These are phyloP conservation scores for Microtus oregoni DNA, from an alignment of 2,113 vertebrate species.

Conservation along the genomic window DNA sequence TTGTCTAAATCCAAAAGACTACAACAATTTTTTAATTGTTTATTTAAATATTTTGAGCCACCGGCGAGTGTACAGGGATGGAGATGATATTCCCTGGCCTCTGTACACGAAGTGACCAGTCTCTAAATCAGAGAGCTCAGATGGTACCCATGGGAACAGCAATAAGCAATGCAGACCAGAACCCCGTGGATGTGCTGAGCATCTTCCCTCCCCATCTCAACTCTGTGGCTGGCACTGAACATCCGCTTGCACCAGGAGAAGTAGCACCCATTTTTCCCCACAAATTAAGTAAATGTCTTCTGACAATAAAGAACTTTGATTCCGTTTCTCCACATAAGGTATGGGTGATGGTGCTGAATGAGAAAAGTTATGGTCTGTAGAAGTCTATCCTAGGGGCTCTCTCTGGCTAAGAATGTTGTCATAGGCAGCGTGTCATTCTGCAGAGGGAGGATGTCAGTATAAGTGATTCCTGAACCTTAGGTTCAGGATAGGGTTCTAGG, in stretches of 20 bases:
- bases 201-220: neutral
- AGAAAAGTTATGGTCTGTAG: slow-evolving; percentile 18
- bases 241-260: neutral
- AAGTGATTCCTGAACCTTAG: neutral
- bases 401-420: slow-evolving; percentile 12
- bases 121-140: slow-evolving; percentile 35
- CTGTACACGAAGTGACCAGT: accelerated
- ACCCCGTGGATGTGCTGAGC: neutral
- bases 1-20: neutral
- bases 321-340: slow-evolving; percentile 12
- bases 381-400: neutral
- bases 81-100: neutral
- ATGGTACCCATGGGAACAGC: slow-evolving; percentile 13
- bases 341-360: slow-evolving; percentile 15
- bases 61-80: neutral
- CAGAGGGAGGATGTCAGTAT: neutral
- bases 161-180: neutral
- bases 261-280: neutral
- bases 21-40: neutral
- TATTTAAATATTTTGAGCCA: neutral
- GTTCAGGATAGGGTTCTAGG: neutral
- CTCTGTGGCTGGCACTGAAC: neutral
- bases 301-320: slow-evolving; percentile 41
- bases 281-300: slow-evolving; percentile 50
- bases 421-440: neutral